A percentile compares a stretch with the other conserved stretches of the same genome.
These are phyloP conservation scores for Campoletis raptor DNA, from an alignment of 2,888 invertebrate species.

Conservation along the genomic window DNA sequence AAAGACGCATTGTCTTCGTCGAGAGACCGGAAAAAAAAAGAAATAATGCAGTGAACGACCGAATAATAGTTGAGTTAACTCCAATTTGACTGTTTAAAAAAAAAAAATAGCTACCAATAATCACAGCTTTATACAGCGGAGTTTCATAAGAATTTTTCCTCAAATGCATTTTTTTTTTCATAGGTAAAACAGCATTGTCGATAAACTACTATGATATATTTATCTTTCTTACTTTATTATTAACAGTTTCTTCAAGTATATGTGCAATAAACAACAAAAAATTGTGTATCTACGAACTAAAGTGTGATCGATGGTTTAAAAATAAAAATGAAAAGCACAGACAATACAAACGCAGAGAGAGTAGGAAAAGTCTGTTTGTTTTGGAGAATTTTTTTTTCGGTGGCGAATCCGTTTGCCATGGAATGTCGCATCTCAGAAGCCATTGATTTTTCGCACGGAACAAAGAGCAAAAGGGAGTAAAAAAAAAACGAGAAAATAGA, in stretches of 20 bases:
- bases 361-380: conserved; percentile 17
- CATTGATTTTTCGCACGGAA: conserved; percentile 67
- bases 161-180: neutral
- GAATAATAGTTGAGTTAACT: conserved; percentile 33
- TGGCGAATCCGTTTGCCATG: conserved; percentile 34
- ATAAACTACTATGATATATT: neutral
- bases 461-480: conserved; percentile 49
- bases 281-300: neutral
- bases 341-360: conserved; percentile 1
- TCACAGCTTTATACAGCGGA: neutral
- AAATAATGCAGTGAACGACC: conserved; percentile 24
- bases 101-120: neutral
- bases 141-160: neutral
- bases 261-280: neutral
- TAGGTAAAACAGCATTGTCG: neutral
- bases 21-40: conserved; percentile 20
- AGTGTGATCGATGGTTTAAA: neutral
- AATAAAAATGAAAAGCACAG: conserved; percentile 1
- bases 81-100: neutral
- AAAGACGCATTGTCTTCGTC: conserved; percentile 34
- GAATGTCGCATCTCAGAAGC: conserved; percentile 42
- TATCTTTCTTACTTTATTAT: neutral
- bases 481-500: neutral
- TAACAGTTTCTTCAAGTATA: neutral
- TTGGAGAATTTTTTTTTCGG: conserved; percentile 19